Base-by-base conservation (phyloP, 1,140 invertebrate genomes). In the Dendrolimus punctatus region DNA sequence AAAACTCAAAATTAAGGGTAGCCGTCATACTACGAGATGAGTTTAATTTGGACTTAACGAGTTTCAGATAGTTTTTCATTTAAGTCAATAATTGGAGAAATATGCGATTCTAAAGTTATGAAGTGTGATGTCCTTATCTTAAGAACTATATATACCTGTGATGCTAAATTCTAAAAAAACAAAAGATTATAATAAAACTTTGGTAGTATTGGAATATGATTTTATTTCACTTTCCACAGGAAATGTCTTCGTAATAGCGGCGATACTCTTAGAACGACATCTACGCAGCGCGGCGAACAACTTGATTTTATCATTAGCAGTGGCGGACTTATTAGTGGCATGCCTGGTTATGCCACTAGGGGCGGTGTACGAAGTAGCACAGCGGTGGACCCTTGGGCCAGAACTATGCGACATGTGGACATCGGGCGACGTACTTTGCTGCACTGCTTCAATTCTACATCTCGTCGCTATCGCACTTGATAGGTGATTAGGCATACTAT, bases 391-490 rank as follows among this genome's bases (percentile, higher is more conserved):
- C 53, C 87, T 98, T 44, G 96, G 96, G 37, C 92, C 94, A 0
- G 92, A 94, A 72, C 87, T 98, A 39, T 97, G 96, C 79, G 95
- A 97, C 84, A 95, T 98, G 92, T 98, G 96, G 95, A 96, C 96
- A 8, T 95, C 93, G 4, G 93, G 94, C 52, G 96, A 98, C 77
- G 95, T 98, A 6, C 88, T 98, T 0, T 97, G 95, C 77, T 98
- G 97, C 84, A 98, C 96, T 2, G 95, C 96, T 5, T 96, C 95
- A 38, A 98, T 98, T 69, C 88, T 98, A 5, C 96, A 98, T 87
- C 90, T 98, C n/a, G 94, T 98, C 6, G 96, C 96, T 55, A 98
- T 98, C 57, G 96, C 96, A 44, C 87, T 97, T n/a, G 96, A 98
- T 88, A 93, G 96, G 92, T 95, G 81, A 79, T 68, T 76, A 50